Evolutionary conservation across 2,888 invertebrate genomes (phyloP), one percentile per base, ranked within the genome.

Genomic region (Ennomos erosarius): DNA sequence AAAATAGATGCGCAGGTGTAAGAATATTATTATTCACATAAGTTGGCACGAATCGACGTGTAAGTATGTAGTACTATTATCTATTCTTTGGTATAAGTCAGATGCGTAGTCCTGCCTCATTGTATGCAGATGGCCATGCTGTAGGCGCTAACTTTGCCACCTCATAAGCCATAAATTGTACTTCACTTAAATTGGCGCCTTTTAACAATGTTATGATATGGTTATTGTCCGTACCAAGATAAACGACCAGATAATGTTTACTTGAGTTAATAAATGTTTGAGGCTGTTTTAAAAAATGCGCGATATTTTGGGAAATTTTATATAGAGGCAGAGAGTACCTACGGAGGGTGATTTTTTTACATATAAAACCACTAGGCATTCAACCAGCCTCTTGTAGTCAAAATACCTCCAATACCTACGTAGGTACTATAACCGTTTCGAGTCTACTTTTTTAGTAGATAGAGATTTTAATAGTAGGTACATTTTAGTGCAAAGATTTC

Each of bases 101-200:
- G 69, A 65, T 60, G 61, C 35, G 34, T 59, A 45, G 40, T 54
- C 73, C 71, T 64, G 78, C 36, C 45, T 54, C 79, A 90, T 90
- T 90, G 89, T 88, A 90, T 90, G 89, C 82, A 89, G 88, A 90
- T 89, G 9, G 16, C 40, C n/a, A 16, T 16, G 43, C 37, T 37
- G n/a, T 26, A 42, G 42, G 46, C 50, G 50, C 46, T 59, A 50
- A 54, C 44, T 45, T 65, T 58, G 69, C 69, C 38, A 59, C 50
- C 36, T 55, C 49, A 10, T 33, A 9, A 16, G 38, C 10, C 10
- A 82, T 87, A 87, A 79, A 85, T 84, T 82, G 81, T 64, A 68
- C 70, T 60, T 65, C 67, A 77, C 73, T 76, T 78, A 83, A 67
- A 58, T 44, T 58, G 56, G 52, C 16, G 39, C 38, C 51, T 55